A percentile compares a stretch with the other conserved stretches of the same genome.
phyloP scores from a whole-genome alignment of 2,797 vertebrate species.

The Gymnothorax reevesii region DNA sequence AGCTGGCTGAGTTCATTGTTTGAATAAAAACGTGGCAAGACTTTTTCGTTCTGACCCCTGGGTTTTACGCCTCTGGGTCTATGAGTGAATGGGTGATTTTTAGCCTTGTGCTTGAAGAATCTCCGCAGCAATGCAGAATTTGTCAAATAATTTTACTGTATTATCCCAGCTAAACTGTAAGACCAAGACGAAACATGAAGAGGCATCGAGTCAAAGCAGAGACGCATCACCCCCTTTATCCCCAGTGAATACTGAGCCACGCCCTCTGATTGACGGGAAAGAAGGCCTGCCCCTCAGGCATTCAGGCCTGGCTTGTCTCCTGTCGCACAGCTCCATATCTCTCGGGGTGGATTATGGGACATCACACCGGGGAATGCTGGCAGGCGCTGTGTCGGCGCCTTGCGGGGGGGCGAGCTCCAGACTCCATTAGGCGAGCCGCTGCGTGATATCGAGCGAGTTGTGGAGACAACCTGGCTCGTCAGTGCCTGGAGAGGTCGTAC shows the following conservation, averaged over 20 bases:
- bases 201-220: not conserved
- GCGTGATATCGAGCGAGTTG: not conserved
- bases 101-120: not conserved
- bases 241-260: not conserved
- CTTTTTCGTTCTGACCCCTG: no score
- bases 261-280: not conserved
- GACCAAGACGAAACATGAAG: not conserved
- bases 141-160: not conserved
- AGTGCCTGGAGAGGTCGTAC: not conserved
- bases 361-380: conserved; percentile 1
- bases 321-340: conserved; percentile 17
- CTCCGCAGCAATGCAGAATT: not conserved
- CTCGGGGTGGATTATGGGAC: conserved; percentile 1
- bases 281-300: not conserved
- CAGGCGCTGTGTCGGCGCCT: conserved; percentile 6
- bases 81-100: not conserved
- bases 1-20: no score
- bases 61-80: not conserved
- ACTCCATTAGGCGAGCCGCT: not conserved
- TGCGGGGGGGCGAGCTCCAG: not conserved
- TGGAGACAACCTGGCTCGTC: conserved; percentile 1
- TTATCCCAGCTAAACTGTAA: not conserved
- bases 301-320: not conserved
- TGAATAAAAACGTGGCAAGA: no score
- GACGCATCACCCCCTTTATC: not conserved